Conservation (phyloP, 2,113 vertebrate species). For the Phalacrocorax carbo region DNA sequence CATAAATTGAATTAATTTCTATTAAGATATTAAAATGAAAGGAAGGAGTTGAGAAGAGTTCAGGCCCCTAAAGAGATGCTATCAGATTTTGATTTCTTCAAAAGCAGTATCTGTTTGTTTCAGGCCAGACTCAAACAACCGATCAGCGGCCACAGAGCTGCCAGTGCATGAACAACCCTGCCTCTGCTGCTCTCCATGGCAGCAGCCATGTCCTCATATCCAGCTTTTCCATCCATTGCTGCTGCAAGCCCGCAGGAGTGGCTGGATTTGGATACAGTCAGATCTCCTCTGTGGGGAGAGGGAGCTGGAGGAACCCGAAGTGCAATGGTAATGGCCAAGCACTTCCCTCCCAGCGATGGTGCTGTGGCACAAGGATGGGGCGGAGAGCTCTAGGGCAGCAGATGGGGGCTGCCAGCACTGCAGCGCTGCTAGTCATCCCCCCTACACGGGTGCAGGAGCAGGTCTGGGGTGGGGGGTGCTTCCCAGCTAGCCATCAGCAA, state of each 20-base stretch:
- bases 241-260: background rate
- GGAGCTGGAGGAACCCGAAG: background rate
- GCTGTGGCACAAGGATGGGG: accelerated
- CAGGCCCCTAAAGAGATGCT: background rate
- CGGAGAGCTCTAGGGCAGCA: background rate
- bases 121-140: background rate
- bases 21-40: background rate
- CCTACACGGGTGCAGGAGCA: accelerated
- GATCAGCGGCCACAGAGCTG: background rate
- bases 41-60: background rate
- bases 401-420: background rate
- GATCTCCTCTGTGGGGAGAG: background rate
- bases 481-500: background rate
- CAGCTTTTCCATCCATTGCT: background rate
- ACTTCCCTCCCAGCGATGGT: background rate
- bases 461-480: background rate
- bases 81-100: background rate
- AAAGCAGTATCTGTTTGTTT: background rate
- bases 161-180: background rate
- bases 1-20: background rate
- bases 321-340: background rate
- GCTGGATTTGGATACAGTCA: background rate
- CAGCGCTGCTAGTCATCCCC: accelerated
- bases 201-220: background rate
- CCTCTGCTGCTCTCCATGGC: background rate